A percentile compares a stretch with the other conserved stretches of the same genome.
Conservation (phyloP, 1,140 invertebrate genomes). For the Drosophila pseudoananassae region DNA sequence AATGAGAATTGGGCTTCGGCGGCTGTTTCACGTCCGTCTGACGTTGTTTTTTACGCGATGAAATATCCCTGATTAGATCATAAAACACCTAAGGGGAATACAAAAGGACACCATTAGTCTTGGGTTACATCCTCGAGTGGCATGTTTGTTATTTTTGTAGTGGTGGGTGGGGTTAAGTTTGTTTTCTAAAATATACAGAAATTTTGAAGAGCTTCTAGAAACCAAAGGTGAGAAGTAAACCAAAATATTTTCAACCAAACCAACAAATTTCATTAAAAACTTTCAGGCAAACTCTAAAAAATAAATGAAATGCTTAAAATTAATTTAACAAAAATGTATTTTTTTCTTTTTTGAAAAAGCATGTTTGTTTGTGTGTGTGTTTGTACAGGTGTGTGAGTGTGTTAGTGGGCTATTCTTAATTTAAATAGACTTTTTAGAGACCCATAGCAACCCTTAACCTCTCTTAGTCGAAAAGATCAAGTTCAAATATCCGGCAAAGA, state of each 20-base stretch:
- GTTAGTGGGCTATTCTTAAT: slow-evolving; percentile 14
- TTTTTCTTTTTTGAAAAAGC: slow-evolving; percentile 12
- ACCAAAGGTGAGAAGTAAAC: slow-evolving; percentile 39
- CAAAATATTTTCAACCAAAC: slow-evolving; percentile 24
- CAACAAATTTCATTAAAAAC: slow-evolving; percentile 9
- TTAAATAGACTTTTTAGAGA: slow-evolving; percentile 1
- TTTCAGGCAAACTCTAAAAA: slow-evolving; percentile 11
- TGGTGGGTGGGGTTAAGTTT: slow-evolving; percentile 35
- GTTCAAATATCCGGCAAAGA: background rate
- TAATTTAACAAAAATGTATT: background rate
- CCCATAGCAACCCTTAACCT: background rate
- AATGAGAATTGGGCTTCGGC: slow-evolving; percentile 82
- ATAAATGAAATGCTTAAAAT: slow-evolving; percentile 3
- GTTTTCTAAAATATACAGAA: slow-evolving; percentile 41
- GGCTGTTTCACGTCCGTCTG: slow-evolving; percentile 83
- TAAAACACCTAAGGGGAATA: slow-evolving; percentile 75
- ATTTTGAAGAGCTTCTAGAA: slow-evolving; percentile 60
- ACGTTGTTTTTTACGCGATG: slow-evolving; percentile 84
- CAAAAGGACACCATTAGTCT: background rate
- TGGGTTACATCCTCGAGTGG: too few relatives aligned
- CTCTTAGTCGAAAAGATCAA: background rate
- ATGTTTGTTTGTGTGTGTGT: slow-evolving; percentile 3
- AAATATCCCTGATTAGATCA: slow-evolving; percentile 84
- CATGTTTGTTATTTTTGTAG: background rate
- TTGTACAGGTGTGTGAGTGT: slow-evolving; percentile 30